Evolutionary conservation across 2,888 invertebrate species (phyloP), one percentile per base, ranked within the genome.

Genomic region (Pteria penguin): DNA sequence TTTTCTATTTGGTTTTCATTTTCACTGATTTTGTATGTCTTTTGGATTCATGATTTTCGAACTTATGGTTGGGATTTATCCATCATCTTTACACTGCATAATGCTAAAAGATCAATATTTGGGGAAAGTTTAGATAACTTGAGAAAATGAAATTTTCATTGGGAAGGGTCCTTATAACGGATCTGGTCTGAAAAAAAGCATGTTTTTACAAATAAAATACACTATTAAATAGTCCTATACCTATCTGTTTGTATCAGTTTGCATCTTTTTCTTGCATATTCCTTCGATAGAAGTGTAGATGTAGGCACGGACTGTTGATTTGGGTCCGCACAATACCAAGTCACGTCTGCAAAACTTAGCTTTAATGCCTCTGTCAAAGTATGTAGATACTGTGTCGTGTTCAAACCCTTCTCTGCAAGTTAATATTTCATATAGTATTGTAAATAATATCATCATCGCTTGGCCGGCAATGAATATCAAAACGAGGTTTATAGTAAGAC

Each of bases 371-470:
- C 93, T 36, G 91, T 90, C 65, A 93, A 67, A 4, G 87, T 82
- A 78, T 93, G 93, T 14, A 93, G 85, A 77, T 92, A 92, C 11
- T 90, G 85, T 1, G 88, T 84, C 60, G 90, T 88, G 80, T 92
- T 92, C 73, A 90, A 91, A n/a, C 88, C 89, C 83, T 91, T 80
- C 5, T 60, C 89, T 87, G 81, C 78, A 79, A 76, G n/a, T n/a
- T n/a, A n/a, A n/a, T n/a, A n/a, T n/a, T n/a, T n/a, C n/a, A n/a
- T n/a, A n/a, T n/a, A n/a, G n/a, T n/a, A n/a, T n/a, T n/a, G n/a
- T n/a, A n/a, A n/a, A n/a, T n/a, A n/a, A n/a, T n/a, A n/a, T n/a
- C n/a, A n/a, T n/a, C n/a, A n/a, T 1, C 26, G 26, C 5, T 5
- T 55, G 14, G 26, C 3, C 8, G 24, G 24, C 4, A 57, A 22